A percentile compares a stretch with the other conserved stretches of the same genome.
Conservation (phyloP, 2,888 invertebrate species). For the Synergus gifuensis region DNA sequence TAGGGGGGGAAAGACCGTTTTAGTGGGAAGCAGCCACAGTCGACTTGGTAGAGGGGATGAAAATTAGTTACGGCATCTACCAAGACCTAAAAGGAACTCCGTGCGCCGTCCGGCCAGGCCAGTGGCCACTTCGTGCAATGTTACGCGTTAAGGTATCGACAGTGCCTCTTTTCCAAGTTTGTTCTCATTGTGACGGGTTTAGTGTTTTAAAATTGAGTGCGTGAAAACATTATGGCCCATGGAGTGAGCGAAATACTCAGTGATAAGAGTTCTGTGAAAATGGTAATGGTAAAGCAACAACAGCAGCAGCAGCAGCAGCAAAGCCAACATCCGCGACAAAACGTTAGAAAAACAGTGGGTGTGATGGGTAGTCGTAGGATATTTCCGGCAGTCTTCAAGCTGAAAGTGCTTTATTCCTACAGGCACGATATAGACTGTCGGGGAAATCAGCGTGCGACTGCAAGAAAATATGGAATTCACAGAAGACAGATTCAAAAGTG, state of each 20-base stretch:
- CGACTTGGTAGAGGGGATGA: conserved; percentile 68
- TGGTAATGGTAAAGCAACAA: conserved; percentile 61
- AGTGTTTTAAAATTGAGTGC: conserved; percentile 43
- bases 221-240: conserved; percentile 80
- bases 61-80: conserved; percentile 77
- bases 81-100: conserved; percentile 75
- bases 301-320: conserved; percentile 57
- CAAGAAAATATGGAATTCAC: conserved; percentile 93
- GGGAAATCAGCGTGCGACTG: conserved; percentile 93
- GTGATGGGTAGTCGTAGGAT: conserved; percentile 90
- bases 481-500: conserved; percentile 95
- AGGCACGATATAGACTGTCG: conserved; percentile 92
- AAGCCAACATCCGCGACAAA: conserved; percentile 69
- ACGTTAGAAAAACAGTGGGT: conserved; percentile 69
- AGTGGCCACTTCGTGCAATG: conserved; percentile 76
- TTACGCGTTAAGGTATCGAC: conserved; percentile 72
- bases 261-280: conserved; percentile 72
- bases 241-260: conserved; percentile 79
- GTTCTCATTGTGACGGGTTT: conserved; percentile 47
- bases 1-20: conserved; percentile 58
- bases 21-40: conserved; percentile 67
- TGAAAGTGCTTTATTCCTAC: conserved; percentile 93
- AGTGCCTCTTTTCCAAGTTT: conserved; percentile 66
- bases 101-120: conserved; percentile 71
- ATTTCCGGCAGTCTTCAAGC: conserved; percentile 93